phyloP scores from a whole-genome alignment of 2,113 vertebrate species.

The Manacus vitellinus region DNA sequence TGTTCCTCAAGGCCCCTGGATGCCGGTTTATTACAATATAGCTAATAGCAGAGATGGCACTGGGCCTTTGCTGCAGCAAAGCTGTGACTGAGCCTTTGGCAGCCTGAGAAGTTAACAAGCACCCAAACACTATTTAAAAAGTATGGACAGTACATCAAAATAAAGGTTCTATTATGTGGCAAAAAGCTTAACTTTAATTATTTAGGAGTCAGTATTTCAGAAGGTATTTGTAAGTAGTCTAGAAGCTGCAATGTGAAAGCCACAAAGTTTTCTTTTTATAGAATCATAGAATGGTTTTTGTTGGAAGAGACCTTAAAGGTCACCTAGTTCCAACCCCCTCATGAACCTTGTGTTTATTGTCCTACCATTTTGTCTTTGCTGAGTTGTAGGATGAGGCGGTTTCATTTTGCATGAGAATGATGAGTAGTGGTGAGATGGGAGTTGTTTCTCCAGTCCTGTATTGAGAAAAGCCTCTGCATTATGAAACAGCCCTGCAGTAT shows the following conservation, averaged over 20 bases:
- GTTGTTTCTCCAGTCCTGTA: not conserved
- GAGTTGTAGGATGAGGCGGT: not conserved
- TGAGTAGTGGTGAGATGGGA: not conserved
- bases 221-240: not conserved
- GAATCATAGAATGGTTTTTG: not conserved
- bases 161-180: not conserved
- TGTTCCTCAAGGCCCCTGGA: not conserved
- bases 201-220: not conserved
- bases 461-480: not conserved
- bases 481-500: not conserved
- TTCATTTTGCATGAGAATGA: not conserved
- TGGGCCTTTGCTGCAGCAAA: not conserved
- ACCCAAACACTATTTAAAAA: not conserved
- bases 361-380: not conserved
- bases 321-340: not conserved
- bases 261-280: not conserved
- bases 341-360: not conserved
- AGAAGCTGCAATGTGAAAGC: not conserved
- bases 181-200: not conserved
- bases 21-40: not conserved
- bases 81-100: not conserved
- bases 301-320: not conserved
- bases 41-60: fast-evolving
- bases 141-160: not conserved
- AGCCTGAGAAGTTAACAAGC: not conserved